Percentiles rank a stretch among this genome's conserved stretches.
Conservation (phyloP, 1,140 invertebrate species). For the Drosophila ananassae region DNA sequence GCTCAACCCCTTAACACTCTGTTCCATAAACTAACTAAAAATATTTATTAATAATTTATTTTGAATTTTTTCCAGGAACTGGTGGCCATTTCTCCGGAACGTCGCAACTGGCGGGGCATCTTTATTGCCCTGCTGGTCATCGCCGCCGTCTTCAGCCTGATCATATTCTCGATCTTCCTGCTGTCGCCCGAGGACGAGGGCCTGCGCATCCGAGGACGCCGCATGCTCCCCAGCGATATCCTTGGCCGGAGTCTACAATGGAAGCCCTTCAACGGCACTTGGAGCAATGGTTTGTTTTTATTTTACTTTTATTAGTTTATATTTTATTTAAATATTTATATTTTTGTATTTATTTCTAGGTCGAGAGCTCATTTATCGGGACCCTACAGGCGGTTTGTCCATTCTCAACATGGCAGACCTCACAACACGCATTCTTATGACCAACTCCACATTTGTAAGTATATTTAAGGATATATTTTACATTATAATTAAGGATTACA, state of each 20-base stretch:
- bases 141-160: conserved; percentile 92
- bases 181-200: conserved; percentile 90
- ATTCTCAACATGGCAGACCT: conserved; percentile 90
- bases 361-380: conserved; percentile 88
- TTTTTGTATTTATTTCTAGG: conserved; percentile 73
- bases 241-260: conserved; percentile 87
- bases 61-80: conserved; percentile 87
- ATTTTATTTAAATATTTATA: not conserved
- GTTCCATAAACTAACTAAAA: not conserved
- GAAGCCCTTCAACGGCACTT: conserved; percentile 90
- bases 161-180: conserved; percentile 93
- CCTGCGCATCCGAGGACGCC: conserved; percentile 87
- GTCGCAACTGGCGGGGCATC: conserved; percentile 95
- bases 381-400: conserved; percentile 89
- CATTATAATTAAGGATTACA: too few relatives aligned
- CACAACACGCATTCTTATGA: conserved; percentile 88
- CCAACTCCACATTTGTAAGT: conserved; percentile 92
- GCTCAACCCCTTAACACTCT: too few relatives aligned
- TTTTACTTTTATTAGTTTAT: not conserved
- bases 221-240: conserved; percentile 88
- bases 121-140: conserved; percentile 95
- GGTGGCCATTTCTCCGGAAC: conserved; percentile 91
- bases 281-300: conserved; percentile 88
- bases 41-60: not conserved
- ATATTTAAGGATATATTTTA: not conserved